phyloP scores from a whole-genome alignment of 2,113 vertebrate species.

The Agapornis roseicollis region DNA sequence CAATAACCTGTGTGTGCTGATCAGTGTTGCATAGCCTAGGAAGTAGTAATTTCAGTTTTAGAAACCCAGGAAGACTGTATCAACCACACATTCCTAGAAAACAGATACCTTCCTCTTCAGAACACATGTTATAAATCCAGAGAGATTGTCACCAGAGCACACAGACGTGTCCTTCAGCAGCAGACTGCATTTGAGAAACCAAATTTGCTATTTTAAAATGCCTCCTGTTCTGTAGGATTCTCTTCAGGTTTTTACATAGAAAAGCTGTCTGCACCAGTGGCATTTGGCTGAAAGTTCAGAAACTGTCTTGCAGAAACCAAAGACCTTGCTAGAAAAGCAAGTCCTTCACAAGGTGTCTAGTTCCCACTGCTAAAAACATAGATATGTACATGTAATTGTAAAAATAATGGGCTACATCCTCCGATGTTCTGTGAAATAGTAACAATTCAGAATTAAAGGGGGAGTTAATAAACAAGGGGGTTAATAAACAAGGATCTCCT shows the following conservation, averaged over 20 bases:
- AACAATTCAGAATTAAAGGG: not conserved
- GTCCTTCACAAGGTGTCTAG: not conserved
- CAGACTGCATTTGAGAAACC: not conserved
- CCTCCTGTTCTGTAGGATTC: not conserved
- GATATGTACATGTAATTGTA: not conserved
- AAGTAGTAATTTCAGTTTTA: slow-evolving; percentile 37
- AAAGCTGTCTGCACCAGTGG: not conserved
- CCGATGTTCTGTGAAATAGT: not conserved
- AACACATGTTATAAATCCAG: not conserved
- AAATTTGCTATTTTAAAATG: not conserved
- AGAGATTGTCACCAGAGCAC: not conserved
- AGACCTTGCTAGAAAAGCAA: not conserved
- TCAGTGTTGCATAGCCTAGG: not conserved
- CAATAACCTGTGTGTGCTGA: slow-evolving; percentile 35
- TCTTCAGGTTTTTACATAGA: not conserved
- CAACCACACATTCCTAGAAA: slow-evolving; percentile 24
- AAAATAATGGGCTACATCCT: not conserved
- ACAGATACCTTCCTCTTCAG: not conserved
- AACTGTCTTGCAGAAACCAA: not conserved
- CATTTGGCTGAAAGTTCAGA: not conserved
- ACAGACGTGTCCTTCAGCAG: not conserved
- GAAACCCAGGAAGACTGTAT: not conserved
- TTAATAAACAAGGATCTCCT: not conserved
- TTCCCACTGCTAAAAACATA: not conserved
- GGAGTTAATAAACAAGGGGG: not conserved